phyloP scores from a whole-genome alignment of 2,113 vertebrate species.

The Atrichornis clamosus region DNA sequence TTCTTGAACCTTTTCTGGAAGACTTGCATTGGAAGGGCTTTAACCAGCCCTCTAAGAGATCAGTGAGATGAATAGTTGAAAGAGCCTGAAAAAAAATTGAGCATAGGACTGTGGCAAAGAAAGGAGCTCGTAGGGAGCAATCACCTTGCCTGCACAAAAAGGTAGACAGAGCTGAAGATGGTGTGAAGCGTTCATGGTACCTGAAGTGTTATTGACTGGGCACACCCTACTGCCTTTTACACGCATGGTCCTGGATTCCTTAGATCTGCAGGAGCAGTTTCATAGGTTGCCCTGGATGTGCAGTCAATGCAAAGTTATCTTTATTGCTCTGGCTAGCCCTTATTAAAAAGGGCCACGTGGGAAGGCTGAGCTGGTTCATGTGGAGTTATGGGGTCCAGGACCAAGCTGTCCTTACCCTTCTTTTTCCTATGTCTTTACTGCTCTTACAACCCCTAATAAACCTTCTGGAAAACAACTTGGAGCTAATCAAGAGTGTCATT shows the following conservation, averaged over 20 bases:
- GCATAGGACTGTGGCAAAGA: neutral
- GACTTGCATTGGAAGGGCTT: neutral
- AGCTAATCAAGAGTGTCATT: neutral
- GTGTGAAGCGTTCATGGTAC: neutral
- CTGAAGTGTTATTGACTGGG: neutral
- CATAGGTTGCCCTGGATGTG: neutral
- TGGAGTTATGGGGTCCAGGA: neutral
- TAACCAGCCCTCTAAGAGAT: neutral
- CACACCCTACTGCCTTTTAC: neutral
- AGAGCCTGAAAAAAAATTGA: neutral
- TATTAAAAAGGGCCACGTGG: rapidly evolving
- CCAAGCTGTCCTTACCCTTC: neutral
- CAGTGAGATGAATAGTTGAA: neutral
- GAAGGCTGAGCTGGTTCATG: neutral
- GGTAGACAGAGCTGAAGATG: neutral
- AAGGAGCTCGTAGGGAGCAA: neutral
- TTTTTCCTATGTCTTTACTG: neutral
- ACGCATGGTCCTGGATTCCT: neutral
- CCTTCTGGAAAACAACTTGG: neutral
- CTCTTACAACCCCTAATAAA: neutral
- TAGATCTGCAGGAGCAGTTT: neutral
- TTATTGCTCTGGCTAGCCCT: neutral
- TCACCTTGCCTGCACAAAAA: neutral
- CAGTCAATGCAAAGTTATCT: neutral
- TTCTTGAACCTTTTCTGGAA: neutral